Evolutionary conservation across 2,797 vertebrate genomes (phyloP).

Genomic region (Valencia hispanica): DNA sequence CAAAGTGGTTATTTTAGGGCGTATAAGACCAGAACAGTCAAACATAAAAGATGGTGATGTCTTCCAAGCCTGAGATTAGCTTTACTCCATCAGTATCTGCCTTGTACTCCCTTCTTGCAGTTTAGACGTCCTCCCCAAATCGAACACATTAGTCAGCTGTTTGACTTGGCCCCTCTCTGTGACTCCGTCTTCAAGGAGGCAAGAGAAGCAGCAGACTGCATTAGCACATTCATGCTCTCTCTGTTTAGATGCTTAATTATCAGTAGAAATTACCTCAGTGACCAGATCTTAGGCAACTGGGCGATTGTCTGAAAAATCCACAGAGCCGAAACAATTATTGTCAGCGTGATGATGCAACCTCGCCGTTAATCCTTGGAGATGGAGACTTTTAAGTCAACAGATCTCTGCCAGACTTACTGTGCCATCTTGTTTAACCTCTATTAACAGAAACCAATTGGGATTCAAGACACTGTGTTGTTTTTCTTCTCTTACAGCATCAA

Average conservation of each 20-base stretch:
- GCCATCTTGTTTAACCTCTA: slow-evolving; percentile 60
- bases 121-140: slow-evolving; percentile 40
- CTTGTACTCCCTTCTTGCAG: slow-evolving; percentile 19
- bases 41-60: slow-evolving; percentile 45
- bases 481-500: slow-evolving; percentile 39
- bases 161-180: slow-evolving; percentile 54
- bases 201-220: slow-evolving; percentile 19
- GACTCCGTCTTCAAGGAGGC: slow-evolving; percentile 28
- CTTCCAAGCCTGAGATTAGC: slow-evolving; percentile 30
- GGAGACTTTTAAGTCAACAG: slow-evolving; percentile 61
- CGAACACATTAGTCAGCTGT: slow-evolving; percentile 72
- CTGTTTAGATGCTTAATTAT: slow-evolving; percentile 69
- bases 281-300: slow-evolving; percentile 81
- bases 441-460: slow-evolving; percentile 67
- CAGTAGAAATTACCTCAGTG: slow-evolving; percentile 75
- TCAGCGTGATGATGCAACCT: slow-evolving; percentile 62
- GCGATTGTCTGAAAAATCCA: slow-evolving; percentile 70
- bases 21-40: slow-evolving; percentile 54
- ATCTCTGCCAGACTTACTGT: slow-evolving; percentile 64
- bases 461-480: slow-evolving; percentile 68
- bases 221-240: slow-evolving; percentile 22
- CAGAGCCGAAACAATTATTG: slow-evolving; percentile 44
- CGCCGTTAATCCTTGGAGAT: slow-evolving; percentile 46
- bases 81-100: slow-evolving; percentile 56
- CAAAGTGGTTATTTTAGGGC: slow-evolving; percentile 21